A percentile compares a stretch with the other conserved stretches of the same genome.
Evolutionary conservation across 2,113 vertebrate genomes (phyloP).

Genomic region (Pyxicephalus adspersus): DNA sequence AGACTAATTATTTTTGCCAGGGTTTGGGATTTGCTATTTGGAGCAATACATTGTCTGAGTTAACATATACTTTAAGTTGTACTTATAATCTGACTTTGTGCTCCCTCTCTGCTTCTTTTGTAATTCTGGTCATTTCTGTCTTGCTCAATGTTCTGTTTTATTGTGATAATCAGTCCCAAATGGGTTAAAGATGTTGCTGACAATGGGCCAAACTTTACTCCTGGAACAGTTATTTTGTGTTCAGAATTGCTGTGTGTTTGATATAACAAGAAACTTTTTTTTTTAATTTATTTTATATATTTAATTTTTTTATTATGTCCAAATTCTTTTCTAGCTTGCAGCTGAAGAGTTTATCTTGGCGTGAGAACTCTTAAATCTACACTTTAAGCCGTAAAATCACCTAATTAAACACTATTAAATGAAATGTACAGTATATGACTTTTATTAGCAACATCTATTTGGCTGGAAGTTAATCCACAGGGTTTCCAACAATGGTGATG

Average conservation of each 20-base stretch:
- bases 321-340: background rate
- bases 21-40: too few species aligned
- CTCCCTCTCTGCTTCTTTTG: too few species aligned
- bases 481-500: background rate
- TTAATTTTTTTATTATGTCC: background rate
- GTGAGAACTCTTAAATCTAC: background rate
- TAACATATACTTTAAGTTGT: too few species aligned
- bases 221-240: background rate
- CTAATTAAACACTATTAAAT: conserved; percentile 28
- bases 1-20: too few species aligned
- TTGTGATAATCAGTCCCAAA: background rate
- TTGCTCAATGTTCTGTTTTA: too few species aligned
- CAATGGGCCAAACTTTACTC: background rate
- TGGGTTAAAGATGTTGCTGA: background rate
- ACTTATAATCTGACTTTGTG: too few species aligned
- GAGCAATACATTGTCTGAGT: too few species aligned
- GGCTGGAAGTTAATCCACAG: background rate
- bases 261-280: background rate
- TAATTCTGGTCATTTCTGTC: too few species aligned
- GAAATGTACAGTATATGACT: conserved; percentile 13
- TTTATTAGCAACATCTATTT: conserved; percentile 21
- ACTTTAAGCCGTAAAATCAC: conserved; percentile 9
- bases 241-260: conserved; percentile 4
- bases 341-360: background rate
- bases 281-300: background rate